These are phyloP conservation scores for Siniperca chuatsi DNA, from an alignment of 2,113 vertebrate genomes.

Conservation along the genomic window DNA sequence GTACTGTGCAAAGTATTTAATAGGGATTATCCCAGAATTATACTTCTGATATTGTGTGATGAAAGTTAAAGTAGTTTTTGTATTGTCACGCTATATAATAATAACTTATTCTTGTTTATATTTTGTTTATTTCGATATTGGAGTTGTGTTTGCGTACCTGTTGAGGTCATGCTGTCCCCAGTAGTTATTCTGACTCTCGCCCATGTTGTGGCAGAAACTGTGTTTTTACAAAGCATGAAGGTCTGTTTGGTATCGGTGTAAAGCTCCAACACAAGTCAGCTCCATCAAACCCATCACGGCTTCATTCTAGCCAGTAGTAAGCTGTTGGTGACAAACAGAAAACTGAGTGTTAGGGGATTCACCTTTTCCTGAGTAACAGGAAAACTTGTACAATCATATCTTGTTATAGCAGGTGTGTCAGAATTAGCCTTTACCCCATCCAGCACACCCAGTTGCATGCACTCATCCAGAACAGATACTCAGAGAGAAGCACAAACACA, in stretches of 20 bases:
- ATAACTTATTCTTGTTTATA: too few species aligned
- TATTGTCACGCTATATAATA: neutral
- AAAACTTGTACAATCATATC: neutral
- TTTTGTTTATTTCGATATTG: neutral
- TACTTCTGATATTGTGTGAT: neutral
- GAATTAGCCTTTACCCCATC: neutral
- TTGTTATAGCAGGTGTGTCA: slow-evolving; percentile 1
- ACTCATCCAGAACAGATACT: neutral
- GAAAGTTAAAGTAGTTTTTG: neutral
- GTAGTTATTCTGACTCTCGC: slow-evolving; percentile 85
- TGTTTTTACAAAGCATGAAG: slow-evolving; percentile 77
- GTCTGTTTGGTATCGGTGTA: slow-evolving; percentile 78
- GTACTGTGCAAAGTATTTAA: neutral
- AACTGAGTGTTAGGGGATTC: neutral
- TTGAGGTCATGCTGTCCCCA: slow-evolving; percentile 88
- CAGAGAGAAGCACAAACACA: slow-evolving; percentile 18
- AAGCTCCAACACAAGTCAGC: slow-evolving; percentile 74
- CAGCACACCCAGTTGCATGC: slow-evolving; percentile 34
- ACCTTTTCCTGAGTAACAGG: neutral
- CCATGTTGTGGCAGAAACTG: slow-evolving; percentile 80
- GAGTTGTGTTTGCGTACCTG: slow-evolving; percentile 82
- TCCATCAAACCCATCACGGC: slow-evolving; percentile 52
- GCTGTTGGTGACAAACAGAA: slow-evolving; percentile 56
- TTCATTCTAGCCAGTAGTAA: slow-evolving; percentile 30
- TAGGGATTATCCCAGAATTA: neutral